Percentiles rank a stretch among this genome's conserved stretches.
These are phyloP conservation scores for Psittacula echo DNA, from an alignment of 2,797 vertebrate genomes.

Conservation along the genomic window DNA sequence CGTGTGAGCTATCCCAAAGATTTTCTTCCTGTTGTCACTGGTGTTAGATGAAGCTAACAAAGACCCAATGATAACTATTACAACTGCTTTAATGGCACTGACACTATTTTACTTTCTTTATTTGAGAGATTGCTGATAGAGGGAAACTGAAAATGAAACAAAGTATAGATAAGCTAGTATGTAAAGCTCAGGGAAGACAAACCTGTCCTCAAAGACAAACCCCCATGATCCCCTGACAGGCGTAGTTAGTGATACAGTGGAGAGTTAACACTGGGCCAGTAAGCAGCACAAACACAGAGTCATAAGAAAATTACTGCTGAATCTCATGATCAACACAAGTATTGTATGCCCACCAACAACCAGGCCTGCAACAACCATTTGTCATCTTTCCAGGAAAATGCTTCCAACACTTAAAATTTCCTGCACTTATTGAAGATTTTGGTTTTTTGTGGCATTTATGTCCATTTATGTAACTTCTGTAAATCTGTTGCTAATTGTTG, in stretches of 20 bases:
- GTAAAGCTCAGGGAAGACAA: not conserved
- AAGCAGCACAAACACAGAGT: not conserved
- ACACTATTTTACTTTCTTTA: not conserved
- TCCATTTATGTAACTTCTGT: conserved; percentile 50
- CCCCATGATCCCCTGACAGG: not conserved
- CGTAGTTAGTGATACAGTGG: not conserved
- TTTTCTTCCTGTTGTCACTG: not conserved
- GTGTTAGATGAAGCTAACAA: not conserved
- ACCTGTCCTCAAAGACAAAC: not conserved
- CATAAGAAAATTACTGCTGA: conserved; percentile 9
- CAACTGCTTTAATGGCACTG: not conserved
- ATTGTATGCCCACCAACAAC: conserved; percentile 6
- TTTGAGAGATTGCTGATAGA: not conserved
- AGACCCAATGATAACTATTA: not conserved
- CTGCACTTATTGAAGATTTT: conserved; percentile 26
- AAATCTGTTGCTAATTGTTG: conserved; percentile 70
- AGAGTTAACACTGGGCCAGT: not conserved
- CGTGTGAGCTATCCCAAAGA: not conserved
- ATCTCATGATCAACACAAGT: not conserved
- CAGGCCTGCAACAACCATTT: not conserved
- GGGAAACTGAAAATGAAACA: not conserved
- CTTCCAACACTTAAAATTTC: conserved; percentile 53
- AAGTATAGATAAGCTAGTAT: not conserved
- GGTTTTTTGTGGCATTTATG: conserved; percentile 21
- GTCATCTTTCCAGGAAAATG: conserved; percentile 44